Evolutionary conservation across 2,888 invertebrate genomes (phyloP).

Genomic region (Platerodrilus igneus): DNA sequence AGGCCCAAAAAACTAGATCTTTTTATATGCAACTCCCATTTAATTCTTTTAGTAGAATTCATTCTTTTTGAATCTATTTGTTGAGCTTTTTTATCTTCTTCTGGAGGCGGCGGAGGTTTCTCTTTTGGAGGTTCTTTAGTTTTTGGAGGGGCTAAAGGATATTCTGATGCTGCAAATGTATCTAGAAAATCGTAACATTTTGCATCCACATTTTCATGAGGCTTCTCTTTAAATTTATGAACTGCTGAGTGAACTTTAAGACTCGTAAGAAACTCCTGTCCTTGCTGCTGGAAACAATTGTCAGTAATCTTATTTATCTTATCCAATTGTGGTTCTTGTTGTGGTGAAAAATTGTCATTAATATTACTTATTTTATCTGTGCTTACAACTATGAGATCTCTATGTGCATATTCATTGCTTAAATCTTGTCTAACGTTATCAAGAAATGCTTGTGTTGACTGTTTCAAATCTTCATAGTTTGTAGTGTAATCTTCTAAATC

Average conservation of each 20-base stretch:
- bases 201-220: constrained; percentile 47
- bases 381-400: not conserved
- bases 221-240: too few species aligned
- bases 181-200: constrained; percentile 3
- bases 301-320: not conserved
- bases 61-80: constrained; percentile 58
- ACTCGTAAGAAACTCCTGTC: not conserved
- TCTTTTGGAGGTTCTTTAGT: constrained; percentile 48
- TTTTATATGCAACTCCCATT: constrained; percentile 78
- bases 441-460: constrained; percentile 1
- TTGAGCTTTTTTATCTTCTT: constrained; percentile 36
- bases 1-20: constrained; percentile 82
- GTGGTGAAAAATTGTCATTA: too few species aligned
- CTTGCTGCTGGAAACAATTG: not conserved
- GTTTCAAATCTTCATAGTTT: constrained; percentile 27
- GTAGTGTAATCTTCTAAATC: constrained; percentile 1
- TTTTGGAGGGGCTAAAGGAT: constrained; percentile 28
- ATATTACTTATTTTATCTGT: not conserved
- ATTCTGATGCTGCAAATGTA: constrained; percentile 52
- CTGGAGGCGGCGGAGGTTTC: constrained; percentile 62
- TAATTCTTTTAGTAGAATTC: constrained; percentile 79
- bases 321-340: too few species aligned
- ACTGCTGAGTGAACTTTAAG: too few species aligned
- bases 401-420: not conserved
- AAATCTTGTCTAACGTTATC: constrained; percentile 1